Evolutionary conservation across 2,888 invertebrate species (phyloP), one percentile per base, ranked within the genome.

Genomic region (Patella pellucida): DNA sequence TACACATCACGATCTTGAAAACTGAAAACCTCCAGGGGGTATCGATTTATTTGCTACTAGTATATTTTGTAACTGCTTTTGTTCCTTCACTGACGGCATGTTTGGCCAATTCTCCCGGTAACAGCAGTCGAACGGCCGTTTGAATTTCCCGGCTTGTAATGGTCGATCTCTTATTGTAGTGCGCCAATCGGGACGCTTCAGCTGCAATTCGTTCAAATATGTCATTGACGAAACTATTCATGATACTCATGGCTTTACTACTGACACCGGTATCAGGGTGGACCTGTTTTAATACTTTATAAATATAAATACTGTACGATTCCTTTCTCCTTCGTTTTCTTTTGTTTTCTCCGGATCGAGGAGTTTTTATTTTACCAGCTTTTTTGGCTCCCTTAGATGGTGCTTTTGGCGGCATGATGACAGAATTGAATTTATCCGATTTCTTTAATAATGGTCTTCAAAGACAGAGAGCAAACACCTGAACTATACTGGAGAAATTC

Each of bases 21-120:
- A 41, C 0, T n/a, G n/a, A n/a, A n/a, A n/a, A n/a, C n/a, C n/a
- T 41, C 1, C 41, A 5, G 41, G 31, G 9, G 7, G 41, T 41
- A 27, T 41, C 0, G 41, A 9, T 85, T 78, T 82, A 80, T 78
- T 85, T 84, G 81, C 84, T 83, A 83, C 82, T 83, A 68, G 85
- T 86, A 81, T 86, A 86, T 78, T 86, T 86, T 75, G 86, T 86
- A 51, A 86, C 85, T 14, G 95, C 85, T 76, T 86, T 86, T 71
- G 86, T 86, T 68, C 85, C 84, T 72, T 85, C 85, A 56, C 77
- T 78, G 54, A 86, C 93, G 0, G 95, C 94, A 88, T 95, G 95
- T 79, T 94, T 94, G 0, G 94, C 94, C 76, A 95, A 88, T 86
- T 95, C 95, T 9, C 94, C 95, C 0, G 95, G 95, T 4, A 95